These are phyloP conservation scores for Holothuria glaberrima DNA, from an alignment of 35 echinoderm and acorn worm genomes.

Conservation along the genomic window DNA sequence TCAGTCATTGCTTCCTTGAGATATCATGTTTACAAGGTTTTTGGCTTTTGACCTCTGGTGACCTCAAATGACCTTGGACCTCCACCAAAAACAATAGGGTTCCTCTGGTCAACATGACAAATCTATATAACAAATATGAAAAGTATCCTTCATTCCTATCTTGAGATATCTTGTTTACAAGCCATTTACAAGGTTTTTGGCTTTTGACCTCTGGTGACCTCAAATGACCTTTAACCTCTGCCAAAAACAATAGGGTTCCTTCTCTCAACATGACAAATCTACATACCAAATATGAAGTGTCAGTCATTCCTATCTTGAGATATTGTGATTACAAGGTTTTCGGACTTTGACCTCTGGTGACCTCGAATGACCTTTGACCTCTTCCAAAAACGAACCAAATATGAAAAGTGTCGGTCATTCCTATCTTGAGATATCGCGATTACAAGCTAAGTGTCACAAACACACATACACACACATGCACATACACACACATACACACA, in stretches of 20 bases:
- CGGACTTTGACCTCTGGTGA: no score
- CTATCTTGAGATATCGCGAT: no score
- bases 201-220: background rate
- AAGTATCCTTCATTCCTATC: no score
- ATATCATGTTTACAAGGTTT: background rate
- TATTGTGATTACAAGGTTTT: no score
- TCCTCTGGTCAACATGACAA: background rate
- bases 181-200: background rate
- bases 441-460: no score
- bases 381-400: no score
- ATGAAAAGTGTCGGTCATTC: no score
- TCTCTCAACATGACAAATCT: background rate
- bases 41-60: background rate
- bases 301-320: background rate
- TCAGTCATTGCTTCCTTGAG: no score
- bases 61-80: background rate
- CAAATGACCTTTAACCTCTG: background rate
- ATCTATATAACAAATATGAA: background rate
- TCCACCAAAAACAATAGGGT: background rate
- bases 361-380: no score
- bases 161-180: background rate
- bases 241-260: background rate
- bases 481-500: no score
- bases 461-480: no score
- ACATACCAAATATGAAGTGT: background rate